Percentiles rank a stretch among this genome's conserved stretches.
Evolutionary conservation across 2,113 vertebrate genomes (phyloP).

Genomic region (Herpailurus yagouaroundi): DNA sequence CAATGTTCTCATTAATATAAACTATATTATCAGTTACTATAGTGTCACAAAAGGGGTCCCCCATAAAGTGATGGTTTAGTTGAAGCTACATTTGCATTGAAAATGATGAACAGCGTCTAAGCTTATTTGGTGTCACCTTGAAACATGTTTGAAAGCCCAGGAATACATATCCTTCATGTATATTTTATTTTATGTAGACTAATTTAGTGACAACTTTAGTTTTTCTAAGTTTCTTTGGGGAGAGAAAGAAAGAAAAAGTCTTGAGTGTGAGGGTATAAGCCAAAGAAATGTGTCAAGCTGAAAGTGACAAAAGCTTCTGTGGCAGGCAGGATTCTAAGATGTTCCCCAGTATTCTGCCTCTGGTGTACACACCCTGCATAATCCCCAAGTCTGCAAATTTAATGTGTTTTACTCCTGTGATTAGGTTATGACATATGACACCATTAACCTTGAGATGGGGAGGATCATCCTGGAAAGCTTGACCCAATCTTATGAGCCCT

Average conservation of each 20-base stretch:
- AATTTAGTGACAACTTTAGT: not conserved
- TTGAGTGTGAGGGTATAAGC: not conserved
- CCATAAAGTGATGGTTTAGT: not conserved
- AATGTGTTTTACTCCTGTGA: not conserved
- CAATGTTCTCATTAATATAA: not conserved
- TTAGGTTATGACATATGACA: not conserved
- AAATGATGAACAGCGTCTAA: not conserved
- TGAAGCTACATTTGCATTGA: not conserved
- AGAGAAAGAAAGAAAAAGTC: not conserved
- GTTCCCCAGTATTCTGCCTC: not conserved
- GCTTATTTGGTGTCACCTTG: not conserved
- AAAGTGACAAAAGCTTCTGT: not conserved
- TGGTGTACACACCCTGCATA: not conserved
- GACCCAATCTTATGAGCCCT: not conserved
- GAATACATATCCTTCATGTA: not conserved
- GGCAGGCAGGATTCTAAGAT: not conserved
- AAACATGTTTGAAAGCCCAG: slow-evolving; percentile 16
- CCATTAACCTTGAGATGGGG: not conserved
- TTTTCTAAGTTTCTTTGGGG: slow-evolving; percentile 9
- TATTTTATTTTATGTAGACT: not conserved
- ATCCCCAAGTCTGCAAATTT: not conserved
- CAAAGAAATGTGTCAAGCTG: not conserved
- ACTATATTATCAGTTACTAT: not conserved
- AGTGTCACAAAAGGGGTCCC: not conserved
- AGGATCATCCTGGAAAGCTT: not conserved